Percentiles rank a stretch among this genome's conserved stretches.
phyloP scores from a whole-genome alignment of 2,888 invertebrate genomes.

The Synanthedon formicaeformis region DNA sequence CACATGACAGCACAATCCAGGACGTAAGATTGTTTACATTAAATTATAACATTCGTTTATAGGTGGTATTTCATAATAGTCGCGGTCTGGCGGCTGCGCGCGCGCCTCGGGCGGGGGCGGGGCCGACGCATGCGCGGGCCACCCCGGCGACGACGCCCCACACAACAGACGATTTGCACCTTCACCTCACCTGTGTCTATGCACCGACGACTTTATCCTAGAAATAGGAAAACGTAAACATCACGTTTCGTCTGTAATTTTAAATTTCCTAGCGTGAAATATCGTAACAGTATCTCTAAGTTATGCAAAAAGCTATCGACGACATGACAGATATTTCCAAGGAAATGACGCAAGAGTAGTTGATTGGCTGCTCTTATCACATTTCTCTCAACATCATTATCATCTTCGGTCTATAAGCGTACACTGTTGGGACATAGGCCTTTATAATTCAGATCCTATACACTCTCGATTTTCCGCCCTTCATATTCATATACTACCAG shows the following conservation, averaged over 20 bases:
- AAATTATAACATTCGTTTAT: constrained; percentile 52
- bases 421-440: too few species aligned
- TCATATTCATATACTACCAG: too few species aligned
- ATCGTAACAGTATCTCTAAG: too few species aligned
- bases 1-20: constrained; percentile 46
- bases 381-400: too few species aligned
- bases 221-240: neutral
- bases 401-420: too few species aligned
- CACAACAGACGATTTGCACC: constrained; percentile 16
- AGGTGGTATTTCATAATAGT: constrained; percentile 37
- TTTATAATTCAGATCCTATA: too few species aligned
- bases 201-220: constrained; percentile 3
- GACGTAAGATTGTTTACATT: constrained; percentile 58
- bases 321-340: too few species aligned
- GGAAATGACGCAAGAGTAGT: too few species aligned
- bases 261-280: too few species aligned
- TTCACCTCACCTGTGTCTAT: constrained; percentile 8
- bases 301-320: too few species aligned
- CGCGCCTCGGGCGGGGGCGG: constrained; percentile 51
- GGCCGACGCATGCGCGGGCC: constrained; percentile 49
- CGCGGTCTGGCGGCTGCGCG: constrained; percentile 16
- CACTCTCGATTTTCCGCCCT: too few species aligned
- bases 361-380: too few species aligned
- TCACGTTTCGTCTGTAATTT: neutral
- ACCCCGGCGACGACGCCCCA: constrained; percentile 56